Conservation (phyloP, 1,140 invertebrate species). For the Homalodisca vitripennis region DNA sequence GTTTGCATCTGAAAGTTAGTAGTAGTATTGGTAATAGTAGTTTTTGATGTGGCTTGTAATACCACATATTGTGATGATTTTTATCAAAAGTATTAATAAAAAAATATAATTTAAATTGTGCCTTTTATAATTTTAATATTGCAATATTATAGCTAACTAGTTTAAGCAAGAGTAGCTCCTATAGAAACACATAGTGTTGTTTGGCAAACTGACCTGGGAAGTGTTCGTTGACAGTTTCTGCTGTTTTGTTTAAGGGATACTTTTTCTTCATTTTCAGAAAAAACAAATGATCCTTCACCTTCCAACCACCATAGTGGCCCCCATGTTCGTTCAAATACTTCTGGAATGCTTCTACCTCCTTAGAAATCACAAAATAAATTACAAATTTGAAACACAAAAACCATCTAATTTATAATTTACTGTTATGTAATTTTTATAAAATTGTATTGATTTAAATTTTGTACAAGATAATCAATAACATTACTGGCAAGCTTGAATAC, state of each 20-base stretch:
- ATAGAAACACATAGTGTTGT: neutral
- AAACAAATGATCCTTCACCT: conserved; percentile 3
- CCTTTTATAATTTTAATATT: no score
- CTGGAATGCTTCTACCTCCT: conserved; percentile 15
- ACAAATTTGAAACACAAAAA: neutral
- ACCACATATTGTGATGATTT: neutral
- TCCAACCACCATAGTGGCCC: conserved; percentile 16
- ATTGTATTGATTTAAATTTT: no score
- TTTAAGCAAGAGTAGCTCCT: neutral
- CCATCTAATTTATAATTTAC: no score
- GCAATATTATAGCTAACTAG: no score
- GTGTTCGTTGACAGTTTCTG: conserved; percentile 4
- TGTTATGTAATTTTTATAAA: no score
- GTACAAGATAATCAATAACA: no score
- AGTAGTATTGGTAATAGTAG: no score
- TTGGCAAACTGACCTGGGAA: neutral
- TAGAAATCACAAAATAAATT: neutral
- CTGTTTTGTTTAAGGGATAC: neutral
- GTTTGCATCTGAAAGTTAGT: no score
- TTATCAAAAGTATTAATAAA: neutral
- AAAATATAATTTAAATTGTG: neutral
- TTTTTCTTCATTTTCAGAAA: conserved; percentile 9
- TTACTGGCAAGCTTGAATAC: no score
- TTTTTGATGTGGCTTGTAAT: neutral
- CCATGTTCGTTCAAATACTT: neutral